phyloP scores from a whole-genome alignment of 2,113 vertebrate species.

The Sinocyclocheilus grahami region DNA sequence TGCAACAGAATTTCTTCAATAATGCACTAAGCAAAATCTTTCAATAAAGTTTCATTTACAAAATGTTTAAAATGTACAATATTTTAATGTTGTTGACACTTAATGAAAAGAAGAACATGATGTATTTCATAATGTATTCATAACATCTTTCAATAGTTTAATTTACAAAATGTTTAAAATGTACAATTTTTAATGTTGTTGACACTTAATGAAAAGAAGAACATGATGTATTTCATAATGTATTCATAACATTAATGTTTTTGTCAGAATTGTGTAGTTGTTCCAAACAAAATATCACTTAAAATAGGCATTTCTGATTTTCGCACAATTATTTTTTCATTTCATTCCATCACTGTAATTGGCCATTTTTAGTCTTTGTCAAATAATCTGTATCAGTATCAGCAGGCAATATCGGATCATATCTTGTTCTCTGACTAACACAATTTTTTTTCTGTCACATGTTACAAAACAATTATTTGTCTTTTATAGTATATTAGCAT shows the following conservation, averaged over 20 bases:
- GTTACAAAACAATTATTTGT: not conserved
- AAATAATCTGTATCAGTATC: not conserved
- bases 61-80: too few species aligned
- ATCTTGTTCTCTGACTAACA: not conserved
- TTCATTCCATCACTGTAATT: not conserved
- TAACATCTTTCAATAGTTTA: too few species aligned
- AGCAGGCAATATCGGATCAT: not conserved
- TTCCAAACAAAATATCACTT: not conserved
- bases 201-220: not conserved
- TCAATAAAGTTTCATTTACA: too few species aligned
- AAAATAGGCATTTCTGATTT: not conserved
- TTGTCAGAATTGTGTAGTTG: not conserved
- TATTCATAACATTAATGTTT: too few species aligned
- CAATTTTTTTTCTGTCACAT: not conserved
- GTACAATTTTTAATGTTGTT: too few species aligned
- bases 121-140: too few species aligned
- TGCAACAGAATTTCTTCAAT: not conserved
- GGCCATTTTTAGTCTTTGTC: not conserved
- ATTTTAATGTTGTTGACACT: not conserved
- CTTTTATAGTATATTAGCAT: not conserved
- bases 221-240: too few species aligned
- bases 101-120: not conserved
- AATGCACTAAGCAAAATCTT: not conserved
- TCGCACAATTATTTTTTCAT: not conserved
- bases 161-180: too few species aligned